These are phyloP conservation scores for Neopelma chrysocephalum DNA, from an alignment of 2,797 vertebrate species.

Conservation along the genomic window DNA sequence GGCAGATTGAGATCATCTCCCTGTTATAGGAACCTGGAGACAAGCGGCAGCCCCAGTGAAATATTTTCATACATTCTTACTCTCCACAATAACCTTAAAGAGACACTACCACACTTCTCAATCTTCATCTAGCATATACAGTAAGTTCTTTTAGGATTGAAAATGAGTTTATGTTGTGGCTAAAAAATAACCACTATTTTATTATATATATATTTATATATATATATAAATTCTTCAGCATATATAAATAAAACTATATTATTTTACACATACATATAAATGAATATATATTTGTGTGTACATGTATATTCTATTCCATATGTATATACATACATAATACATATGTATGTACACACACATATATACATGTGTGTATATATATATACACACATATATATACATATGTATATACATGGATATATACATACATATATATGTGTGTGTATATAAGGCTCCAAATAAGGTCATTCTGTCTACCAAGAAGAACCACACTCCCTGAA, in stretches of 20 bases:
- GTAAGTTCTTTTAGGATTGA: neutral
- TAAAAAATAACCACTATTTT: neutral
- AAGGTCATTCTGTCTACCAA: neutral
- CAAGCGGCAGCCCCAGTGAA: slow-evolving; percentile 74
- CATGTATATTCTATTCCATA: neutral
- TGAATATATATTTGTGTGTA: neutral
- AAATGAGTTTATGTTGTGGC: neutral
- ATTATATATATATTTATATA: too few relatives aligned
- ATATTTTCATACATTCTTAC: slow-evolving; percentile 70
- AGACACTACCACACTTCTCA: slow-evolving; percentile 2
- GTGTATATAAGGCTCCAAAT: neutral
- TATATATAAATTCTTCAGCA: too few relatives aligned
- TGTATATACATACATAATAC: too few relatives aligned
- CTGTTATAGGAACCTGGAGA: slow-evolving; percentile 78
- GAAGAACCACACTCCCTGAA: neutral
- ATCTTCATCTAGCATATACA: neutral
- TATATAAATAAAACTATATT: too few relatives aligned
- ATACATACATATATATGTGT: too few relatives aligned
- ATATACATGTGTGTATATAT: too few relatives aligned
- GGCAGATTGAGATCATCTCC: slow-evolving; percentile 82
- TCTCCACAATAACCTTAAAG: slow-evolving; percentile 72
- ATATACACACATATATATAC: too few relatives aligned
- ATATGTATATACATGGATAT: neutral
- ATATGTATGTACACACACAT: too few relatives aligned
- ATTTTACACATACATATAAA: neutral